Base-by-base conservation (phyloP, 2,113 vertebrate species). In the Cryptotis parvus region DNA sequence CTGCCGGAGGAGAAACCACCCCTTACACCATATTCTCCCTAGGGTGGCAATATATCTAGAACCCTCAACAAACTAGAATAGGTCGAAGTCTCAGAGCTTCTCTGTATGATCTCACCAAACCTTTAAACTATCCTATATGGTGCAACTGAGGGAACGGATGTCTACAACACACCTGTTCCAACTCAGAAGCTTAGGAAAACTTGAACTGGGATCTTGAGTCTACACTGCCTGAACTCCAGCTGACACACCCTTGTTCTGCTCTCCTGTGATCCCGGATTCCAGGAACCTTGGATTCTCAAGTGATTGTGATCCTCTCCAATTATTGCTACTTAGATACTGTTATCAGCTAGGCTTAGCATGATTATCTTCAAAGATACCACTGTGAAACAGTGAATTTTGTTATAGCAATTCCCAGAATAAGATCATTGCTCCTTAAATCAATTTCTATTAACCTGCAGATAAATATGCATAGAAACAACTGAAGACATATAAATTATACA, bases 1-100 rank as follows among this genome's bases (percentile, higher is more conserved):
- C 61, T 43, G 14, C 61, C 10, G 11, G 41, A 65, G 33, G 55
- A 73, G 69, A 55, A 84, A 9, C 29, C 3, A 1, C 16, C 52
- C 37, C 61, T 31, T 33, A 16, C 9, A 49, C 45, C 45, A 0
- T 15, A 31, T 8, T 4, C 7, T 91, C 55, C 27, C 0, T 49
- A 43, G 24, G 14, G 45, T 45, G 43, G 31, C 9, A 49, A 55
- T 80, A 83, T 55, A 43, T 2, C 61, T 39, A 5, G 29, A 79
- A 68, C 37, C 43, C 10, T 72, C 41, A 43, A 43, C 33, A 27
- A n/a, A 3, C 55, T 20, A 39, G n/a, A 4, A 10, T 49, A 49
- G 6, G 29, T 7, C 33, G 70, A 39, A 9, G 24, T 26, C 6
- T 52, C 27, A 10, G 6, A 15, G 52, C 72, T 41, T n/a, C 24